Percentiles rank a stretch among this genome's conserved stretches.
These are phyloP conservation scores for Lutjanus erythropterus DNA, from an alignment of 2,113 vertebrate species.

Conservation along the genomic window DNA sequence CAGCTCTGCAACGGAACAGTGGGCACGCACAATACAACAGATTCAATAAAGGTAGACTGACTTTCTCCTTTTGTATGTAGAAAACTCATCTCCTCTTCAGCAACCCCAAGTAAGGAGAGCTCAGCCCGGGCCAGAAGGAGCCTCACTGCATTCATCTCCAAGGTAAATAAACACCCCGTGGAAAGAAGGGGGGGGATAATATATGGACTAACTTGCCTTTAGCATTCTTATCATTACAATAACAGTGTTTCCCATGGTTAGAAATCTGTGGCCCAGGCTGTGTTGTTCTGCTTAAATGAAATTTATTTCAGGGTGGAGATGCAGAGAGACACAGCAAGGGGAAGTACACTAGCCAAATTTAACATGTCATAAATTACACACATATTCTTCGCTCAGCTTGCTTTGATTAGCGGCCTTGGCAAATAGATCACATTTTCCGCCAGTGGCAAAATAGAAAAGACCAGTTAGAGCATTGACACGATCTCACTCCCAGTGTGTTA, in stretches of 20 bases:
- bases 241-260: conserved; percentile 70
- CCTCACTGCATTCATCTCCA: conserved; percentile 57
- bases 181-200: conserved; percentile 24
- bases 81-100: conserved; percentile 32
- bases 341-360: conserved; percentile 52
- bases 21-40: conserved; percentile 20
- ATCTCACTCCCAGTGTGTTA: conserved; percentile 44
- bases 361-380: conserved; percentile 77
- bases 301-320: conserved; percentile 63
- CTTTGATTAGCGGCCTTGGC: conserved; percentile 71
- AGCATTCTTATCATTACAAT: conserved; percentile 71
- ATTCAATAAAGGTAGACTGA: conserved; percentile 39
- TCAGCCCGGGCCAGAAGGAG: conserved; percentile 37
- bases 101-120: conserved; percentile 46
- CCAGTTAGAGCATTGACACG: conserved; percentile 66
- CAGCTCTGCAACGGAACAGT: conserved; percentile 7
- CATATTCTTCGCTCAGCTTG: conserved; percentile 66
- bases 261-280: conserved; percentile 30
- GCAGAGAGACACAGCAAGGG: conserved; percentile 26
- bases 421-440: conserved; percentile 61
- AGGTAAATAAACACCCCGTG: conserved; percentile 75
- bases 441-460: conserved; percentile 50
- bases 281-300: conserved; percentile 53
- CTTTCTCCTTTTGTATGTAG: conserved; percentile 35
- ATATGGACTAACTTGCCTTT: conserved; percentile 36